phyloP scores from a whole-genome alignment of 2,113 vertebrate species.

The Picathartes gymnocephalus region DNA sequence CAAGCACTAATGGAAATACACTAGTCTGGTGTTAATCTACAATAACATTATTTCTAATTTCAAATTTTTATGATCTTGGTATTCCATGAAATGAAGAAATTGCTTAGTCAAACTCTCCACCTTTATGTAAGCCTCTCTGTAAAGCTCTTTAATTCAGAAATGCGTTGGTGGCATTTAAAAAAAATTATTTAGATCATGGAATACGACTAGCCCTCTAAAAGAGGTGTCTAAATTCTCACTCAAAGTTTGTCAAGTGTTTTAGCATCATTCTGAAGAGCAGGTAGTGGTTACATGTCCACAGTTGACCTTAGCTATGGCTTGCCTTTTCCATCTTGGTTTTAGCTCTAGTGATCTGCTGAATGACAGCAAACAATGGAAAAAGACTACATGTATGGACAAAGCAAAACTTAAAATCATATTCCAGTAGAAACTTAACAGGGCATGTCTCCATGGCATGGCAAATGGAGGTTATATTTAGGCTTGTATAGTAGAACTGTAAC shows the following conservation, averaged over 20 bases:
- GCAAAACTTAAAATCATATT: not conserved
- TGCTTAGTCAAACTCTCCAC: not conserved
- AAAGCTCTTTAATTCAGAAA: not conserved
- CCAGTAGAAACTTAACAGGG: not conserved
- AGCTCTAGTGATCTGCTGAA: not conserved
- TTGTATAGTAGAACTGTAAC: not conserved
- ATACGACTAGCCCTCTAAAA: not conserved
- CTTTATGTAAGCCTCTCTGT: not conserved
- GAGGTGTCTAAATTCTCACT: not conserved
- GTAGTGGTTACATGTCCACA: not conserved
- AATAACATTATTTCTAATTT: not conserved
- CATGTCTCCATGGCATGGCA: not conserved
- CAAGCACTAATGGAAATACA: not conserved
- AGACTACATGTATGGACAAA: not conserved
- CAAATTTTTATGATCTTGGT: not conserved
- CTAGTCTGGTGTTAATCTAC: not conserved
- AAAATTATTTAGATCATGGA: not conserved
- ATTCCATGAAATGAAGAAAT: not conserved
- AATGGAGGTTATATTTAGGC: not conserved
- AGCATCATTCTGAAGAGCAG: not conserved
- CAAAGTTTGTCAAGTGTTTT: not conserved
- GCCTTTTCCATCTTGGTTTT: not conserved
- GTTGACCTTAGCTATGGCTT: not conserved
- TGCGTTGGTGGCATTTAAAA: not conserved
- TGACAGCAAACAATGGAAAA: not conserved